Base-by-base conservation (phyloP, 2,797 vertebrate species). In the Dipus sagitta region DNA sequence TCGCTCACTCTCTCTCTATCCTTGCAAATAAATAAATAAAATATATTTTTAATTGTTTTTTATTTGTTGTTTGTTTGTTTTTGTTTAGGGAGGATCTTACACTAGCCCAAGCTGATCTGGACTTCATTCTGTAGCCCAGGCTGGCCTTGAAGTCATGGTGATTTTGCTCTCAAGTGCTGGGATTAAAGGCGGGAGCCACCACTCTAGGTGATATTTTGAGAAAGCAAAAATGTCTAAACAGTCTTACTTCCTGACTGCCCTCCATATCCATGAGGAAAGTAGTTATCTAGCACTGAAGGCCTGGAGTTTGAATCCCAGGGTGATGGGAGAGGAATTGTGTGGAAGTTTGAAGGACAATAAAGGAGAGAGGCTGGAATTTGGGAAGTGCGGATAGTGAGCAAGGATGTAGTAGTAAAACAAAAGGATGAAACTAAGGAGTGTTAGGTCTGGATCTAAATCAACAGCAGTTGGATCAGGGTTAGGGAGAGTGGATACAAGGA, bases 151-250 rank as follows among this genome's bases (percentile, higher is more conserved):
- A 58, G 54, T 58, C 54, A 58, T 58, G 54, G 54, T 58, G 54
- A 17, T 58, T 12, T 12, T 58, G 3, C 54, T 58, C 13, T 58
- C 54, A 58, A 58, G 54, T 58, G 54, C 54, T 58, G 54, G 54
- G 54, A 58, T 58, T 58, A 58, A 58, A 2, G 54, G 13, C 54
- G 4, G 17, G 54, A 58, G 54, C 17, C 54, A 58, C 54, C 54
- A 58, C 54, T 95, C 34, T 77, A 64, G 67, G 17, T 91, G 83
- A 86, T 86, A 83, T 60, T 83, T 96, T 90, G 23, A 32, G 58
- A 95, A 88, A 75, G 15, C 7, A 12, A 83, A 83, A 60, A n/a
- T 64, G 3, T 76, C 75, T n/a, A 64, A 76, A 86, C 81, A 54
- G 3, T 67, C 23, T 85, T 81, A 15, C 28, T 15, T 76, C 20